Conservation (phyloP, 2,888 invertebrate species). For the Diaprepes abbreviatus region DNA sequence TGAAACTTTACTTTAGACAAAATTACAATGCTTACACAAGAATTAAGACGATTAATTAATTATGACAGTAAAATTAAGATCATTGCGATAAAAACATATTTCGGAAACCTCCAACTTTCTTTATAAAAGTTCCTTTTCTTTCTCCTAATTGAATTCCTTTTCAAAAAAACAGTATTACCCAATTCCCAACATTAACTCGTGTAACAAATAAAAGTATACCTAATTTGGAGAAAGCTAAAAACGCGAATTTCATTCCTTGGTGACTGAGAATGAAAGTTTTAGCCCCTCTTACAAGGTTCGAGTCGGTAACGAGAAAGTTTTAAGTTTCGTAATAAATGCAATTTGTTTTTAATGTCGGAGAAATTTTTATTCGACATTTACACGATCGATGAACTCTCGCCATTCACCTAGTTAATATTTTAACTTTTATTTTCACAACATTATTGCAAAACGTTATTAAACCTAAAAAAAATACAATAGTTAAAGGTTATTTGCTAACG, state of each 20-base stretch:
- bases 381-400: conserved; percentile 29
- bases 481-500: conserved; percentile 1
- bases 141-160: conserved; percentile 23
- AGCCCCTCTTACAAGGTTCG: conserved; percentile 33
- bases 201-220: conserved; percentile 35
- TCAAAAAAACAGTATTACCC: conserved; percentile 15
- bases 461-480: conserved; percentile 5
- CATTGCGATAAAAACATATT: too few species aligned
- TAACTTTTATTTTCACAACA: conserved; percentile 29
- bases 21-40: too few species aligned
- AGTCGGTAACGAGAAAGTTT: conserved; percentile 34
- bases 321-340: conserved; percentile 40
- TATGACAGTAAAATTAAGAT: too few species aligned
- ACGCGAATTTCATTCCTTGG: conserved; percentile 33
- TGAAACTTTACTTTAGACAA: too few species aligned
- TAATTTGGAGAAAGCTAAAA: conserved; percentile 39
- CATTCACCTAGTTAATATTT: conserved; percentile 36
- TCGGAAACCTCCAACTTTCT: background rate
- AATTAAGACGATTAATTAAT: too few species aligned
- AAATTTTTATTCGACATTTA: conserved; percentile 36
- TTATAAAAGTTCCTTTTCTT: conserved; percentile 8
- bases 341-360: conserved; percentile 35
- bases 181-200: conserved; percentile 13
- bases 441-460: conserved; percentile 26
- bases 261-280: conserved; percentile 47